Conservation (phyloP, 2,888 invertebrate species). For the Tubulanus polymorphus region DNA sequence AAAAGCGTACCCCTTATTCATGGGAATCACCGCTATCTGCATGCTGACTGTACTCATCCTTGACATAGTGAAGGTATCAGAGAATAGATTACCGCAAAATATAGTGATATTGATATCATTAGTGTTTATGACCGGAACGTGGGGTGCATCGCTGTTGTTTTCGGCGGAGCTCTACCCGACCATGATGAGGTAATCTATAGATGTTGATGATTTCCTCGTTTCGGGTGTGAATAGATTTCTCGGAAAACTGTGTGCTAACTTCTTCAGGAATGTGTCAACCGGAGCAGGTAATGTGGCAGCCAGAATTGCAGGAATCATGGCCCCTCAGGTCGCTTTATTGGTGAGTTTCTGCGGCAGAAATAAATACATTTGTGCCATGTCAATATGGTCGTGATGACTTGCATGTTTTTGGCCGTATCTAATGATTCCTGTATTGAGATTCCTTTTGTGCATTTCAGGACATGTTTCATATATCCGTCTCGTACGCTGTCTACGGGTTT, state of each 20-base stretch:
- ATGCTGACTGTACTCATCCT: not conserved
- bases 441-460: too few species aligned
- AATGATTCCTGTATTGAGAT: too few species aligned
- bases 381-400: too few species aligned
- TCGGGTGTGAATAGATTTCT: conserved; percentile 1
- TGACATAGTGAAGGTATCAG: not conserved
- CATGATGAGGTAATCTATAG: conserved; percentile 39
- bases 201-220: not conserved
- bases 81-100: not conserved
- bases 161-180: conserved; percentile 49
- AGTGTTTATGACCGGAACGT: conserved; percentile 30
- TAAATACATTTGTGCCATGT: too few species aligned
- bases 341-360: too few species aligned
- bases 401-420: too few species aligned
- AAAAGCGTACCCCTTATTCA: not conserved
- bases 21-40: not conserved
- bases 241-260: too few species aligned
- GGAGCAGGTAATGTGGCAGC: conserved; percentile 44
- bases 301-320: conserved; percentile 44
- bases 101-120: not conserved
- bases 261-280: conserved; percentile 42
- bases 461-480: not conserved
- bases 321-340: conserved; percentile 42
- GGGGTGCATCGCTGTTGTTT: conserved; percentile 46
- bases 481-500: not conserved